phyloP scores from a whole-genome alignment of 2,888 invertebrate genomes.

The Apamea crenata region DNA sequence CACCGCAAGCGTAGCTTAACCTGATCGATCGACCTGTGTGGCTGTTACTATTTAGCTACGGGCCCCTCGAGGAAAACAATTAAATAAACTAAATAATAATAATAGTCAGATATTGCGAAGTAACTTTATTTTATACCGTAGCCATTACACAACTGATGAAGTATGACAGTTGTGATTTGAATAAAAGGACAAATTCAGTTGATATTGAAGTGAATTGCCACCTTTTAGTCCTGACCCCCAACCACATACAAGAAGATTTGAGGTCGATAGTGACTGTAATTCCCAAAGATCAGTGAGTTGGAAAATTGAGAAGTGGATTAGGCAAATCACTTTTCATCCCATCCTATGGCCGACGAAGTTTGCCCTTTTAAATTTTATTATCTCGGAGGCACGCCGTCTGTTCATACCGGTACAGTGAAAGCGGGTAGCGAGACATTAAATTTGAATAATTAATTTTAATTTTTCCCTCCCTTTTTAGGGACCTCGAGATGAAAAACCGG shows the following conservation, averaged over 20 bases:
- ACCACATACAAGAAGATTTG: slow-evolving; percentile 67
- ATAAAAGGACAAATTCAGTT: neutral
- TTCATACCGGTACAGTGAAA: slow-evolving; percentile 61
- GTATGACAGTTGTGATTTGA: neutral
- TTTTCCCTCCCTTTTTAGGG: slow-evolving; percentile 29
- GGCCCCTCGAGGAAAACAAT: too few relatives aligned
- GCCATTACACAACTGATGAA: neutral
- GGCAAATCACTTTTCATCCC: slow-evolving; percentile 90
- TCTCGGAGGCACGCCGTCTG: slow-evolving; percentile 77
- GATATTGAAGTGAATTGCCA: neutral
- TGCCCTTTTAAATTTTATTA: slow-evolving; percentile 90
- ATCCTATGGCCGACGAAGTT: slow-evolving; percentile 84
- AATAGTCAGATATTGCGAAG: neutral
- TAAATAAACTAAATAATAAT: too few relatives aligned
- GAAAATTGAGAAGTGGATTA: slow-evolving; percentile 90
- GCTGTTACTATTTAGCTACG: too few relatives aligned
- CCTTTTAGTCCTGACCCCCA: slow-evolving; percentile 21
- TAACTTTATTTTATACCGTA: neutral
- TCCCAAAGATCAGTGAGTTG: slow-evolving; percentile 81
- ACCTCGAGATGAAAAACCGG: neutral
- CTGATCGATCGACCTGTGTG: too few relatives aligned
- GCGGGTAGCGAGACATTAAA: slow-evolving; percentile 66
- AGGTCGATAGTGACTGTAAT: slow-evolving; percentile 79
- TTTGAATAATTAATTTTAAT: slow-evolving; percentile 64
- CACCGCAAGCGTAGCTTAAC: too few relatives aligned